A percentile compares a stretch with the other conserved stretches of the same genome.
Evolutionary conservation across 2,113 vertebrate species (phyloP).

Genomic region (Trematomus loennbergii): DNA sequence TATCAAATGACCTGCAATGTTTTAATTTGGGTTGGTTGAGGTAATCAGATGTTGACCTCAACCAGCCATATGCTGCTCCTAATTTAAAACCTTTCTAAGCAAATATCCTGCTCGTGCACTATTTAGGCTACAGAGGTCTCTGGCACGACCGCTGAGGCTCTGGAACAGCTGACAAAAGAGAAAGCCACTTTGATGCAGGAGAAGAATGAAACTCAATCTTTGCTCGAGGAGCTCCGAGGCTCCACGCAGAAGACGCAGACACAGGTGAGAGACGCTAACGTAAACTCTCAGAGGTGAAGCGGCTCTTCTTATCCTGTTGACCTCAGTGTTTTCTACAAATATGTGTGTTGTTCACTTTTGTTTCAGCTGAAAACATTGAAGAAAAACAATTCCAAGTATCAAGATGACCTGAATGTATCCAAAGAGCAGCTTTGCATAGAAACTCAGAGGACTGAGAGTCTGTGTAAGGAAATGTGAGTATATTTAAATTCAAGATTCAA

Average conservation of each 20-base stretch:
- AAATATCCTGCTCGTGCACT: conserved; percentile 1
- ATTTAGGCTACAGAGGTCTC: conserved; percentile 85
- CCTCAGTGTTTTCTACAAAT: neutral
- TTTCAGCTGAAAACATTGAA: conserved; percentile 88
- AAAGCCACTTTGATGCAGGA: conserved; percentile 86
- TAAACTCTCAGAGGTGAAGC: neutral
- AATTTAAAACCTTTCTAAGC: conserved; percentile 10
- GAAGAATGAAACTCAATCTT: conserved; percentile 82
- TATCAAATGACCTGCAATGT: conserved; percentile 14
- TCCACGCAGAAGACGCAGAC: conserved; percentile 87
- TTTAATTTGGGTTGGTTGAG: conserved; percentile 11
- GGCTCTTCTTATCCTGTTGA: neutral
- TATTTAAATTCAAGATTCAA: no score
- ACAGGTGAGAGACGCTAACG: conserved; percentile 82
- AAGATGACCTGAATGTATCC: conserved; percentile 88
- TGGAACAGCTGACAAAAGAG: conserved; percentile 89
- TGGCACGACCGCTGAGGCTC: conserved; percentile 85
- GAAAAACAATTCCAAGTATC: conserved; percentile 87
- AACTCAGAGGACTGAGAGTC: conserved; percentile 86
- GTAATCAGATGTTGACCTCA: neutral
- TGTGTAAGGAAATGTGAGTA: conserved; percentile 92
- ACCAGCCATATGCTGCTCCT: conserved; percentile 12
- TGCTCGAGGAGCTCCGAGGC: conserved; percentile 83
- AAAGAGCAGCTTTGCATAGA: conserved; percentile 88
- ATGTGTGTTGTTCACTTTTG: conserved; percentile 24